Conservation (phyloP, 2,797 vertebrate genomes). For the Syngnathus acus region DNA sequence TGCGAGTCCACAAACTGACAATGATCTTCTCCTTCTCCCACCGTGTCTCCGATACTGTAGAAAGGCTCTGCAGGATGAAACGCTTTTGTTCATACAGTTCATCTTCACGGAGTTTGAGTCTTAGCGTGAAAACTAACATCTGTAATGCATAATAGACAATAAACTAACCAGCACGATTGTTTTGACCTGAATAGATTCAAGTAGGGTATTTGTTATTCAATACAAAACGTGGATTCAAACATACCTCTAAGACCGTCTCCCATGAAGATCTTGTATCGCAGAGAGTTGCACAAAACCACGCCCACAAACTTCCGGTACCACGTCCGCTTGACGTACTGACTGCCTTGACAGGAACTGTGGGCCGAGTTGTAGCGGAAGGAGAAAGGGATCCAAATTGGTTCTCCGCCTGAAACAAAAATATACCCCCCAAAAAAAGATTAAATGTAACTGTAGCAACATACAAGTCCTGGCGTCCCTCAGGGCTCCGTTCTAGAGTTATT, state of each 20-base stretch:
- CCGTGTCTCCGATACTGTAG: conserved; percentile 90
- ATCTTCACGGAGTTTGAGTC: background rate
- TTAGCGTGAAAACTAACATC: background rate
- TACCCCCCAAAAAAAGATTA: background rate
- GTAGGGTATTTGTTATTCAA: background rate
- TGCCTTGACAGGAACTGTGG: conserved; percentile 87
- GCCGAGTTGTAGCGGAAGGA: conserved; percentile 83
- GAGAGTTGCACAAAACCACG: conserved; percentile 92
- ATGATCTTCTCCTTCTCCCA: conserved; percentile 92
- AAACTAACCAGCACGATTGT: background rate
- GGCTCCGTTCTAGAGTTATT: background rate
- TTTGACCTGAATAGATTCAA: background rate
- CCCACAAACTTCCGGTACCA: conserved; percentile 98
- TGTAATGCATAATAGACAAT: background rate
- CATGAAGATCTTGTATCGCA: conserved; percentile 98
- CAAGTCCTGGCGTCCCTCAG: background rate
- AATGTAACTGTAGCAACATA: background rate
- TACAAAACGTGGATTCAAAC: background rate
- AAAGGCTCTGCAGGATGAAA: conserved; percentile 76
- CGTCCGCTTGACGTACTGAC: conserved; percentile 92
- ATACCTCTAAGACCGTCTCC: conserved; percentile 91
- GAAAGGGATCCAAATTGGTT: conserved; percentile 97
- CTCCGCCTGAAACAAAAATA: conserved; percentile 74
- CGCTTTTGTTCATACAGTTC: background rate
- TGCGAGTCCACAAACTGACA: conserved; percentile 99